phyloP scores from a whole-genome alignment of 2,113 vertebrate genomes.

The Dolichotis patagonum region DNA sequence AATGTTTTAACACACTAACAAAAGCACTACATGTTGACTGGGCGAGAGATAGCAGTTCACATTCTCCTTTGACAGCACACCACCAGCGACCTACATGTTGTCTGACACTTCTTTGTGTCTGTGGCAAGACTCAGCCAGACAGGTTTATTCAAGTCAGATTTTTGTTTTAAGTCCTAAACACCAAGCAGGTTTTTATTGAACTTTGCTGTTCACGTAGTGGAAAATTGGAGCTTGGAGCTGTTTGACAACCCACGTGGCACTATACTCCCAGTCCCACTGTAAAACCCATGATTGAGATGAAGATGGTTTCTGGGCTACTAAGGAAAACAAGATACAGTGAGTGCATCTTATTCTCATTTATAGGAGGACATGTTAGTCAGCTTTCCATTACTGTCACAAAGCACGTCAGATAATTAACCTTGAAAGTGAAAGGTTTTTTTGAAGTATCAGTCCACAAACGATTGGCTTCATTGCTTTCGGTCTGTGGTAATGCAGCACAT shows the following conservation, averaged over 20 bases:
- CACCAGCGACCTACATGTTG: not conserved
- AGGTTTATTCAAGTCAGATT: not conserved
- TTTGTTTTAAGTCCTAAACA: not conserved
- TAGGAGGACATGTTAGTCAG: not conserved
- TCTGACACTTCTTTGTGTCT: not conserved
- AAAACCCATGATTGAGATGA: not conserved
- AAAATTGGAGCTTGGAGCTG: not conserved
- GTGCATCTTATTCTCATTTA: not conserved
- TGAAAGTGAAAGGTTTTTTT: not conserved
- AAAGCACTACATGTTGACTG: not conserved
- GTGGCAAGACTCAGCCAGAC: not conserved
- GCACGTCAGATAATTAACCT: not conserved
- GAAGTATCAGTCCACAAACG: not conserved
- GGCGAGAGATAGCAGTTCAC: not conserved
- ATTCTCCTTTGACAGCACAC: not conserved
- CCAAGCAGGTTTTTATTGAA: not conserved
- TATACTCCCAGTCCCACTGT: not conserved
- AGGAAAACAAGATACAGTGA: not conserved
- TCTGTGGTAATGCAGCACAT: too few species aligned
- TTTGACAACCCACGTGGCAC: not conserved
- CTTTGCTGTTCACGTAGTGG: not conserved
- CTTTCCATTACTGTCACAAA: not conserved
- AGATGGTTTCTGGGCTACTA: not conserved
- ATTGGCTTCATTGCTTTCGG: not conserved
- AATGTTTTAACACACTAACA: not conserved